Evolutionary conservation across 2,888 invertebrate species (phyloP), one percentile per base, ranked within the genome.

Genomic region (Megaustenia siamemsis): DNA sequence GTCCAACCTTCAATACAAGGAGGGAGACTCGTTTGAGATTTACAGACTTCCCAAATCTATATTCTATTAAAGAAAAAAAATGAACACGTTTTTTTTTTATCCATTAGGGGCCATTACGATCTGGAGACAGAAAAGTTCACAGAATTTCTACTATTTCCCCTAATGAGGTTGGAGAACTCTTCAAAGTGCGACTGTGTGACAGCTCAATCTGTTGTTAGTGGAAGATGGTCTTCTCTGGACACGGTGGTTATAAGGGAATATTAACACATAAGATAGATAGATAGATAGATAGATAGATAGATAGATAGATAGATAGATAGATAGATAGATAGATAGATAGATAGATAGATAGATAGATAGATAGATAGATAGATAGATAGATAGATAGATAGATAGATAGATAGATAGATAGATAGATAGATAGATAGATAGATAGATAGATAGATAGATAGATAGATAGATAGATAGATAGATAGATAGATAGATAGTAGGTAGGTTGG

Each of bases 311-410:
- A 79, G 66, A 60, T 15, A 28, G 66, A 66, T 4, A 66, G 53
- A 35, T 8, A 49, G 49, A 80, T 40, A 80, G 49, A 68, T n/a
- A 80, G 78, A 78, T 18, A 63, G 78, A 78, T 32, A 78, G 63
- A 63, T 21, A 78, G 78, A 78, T 8, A 63, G 63, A 78, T 35
- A 78, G 63, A 63, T 18, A 78, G 78, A 78, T 18, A 63, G 63
- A 78, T 24, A 60, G 63, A 53, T 8, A 49, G 76, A 49, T 1
- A 32, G 32, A 49, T 3, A 45, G 28, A 8, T 2, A 79, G 63
- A 24, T 10, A 24, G 32, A 28, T 1, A 66, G 66, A 15, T 3
- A 28, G 66, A 38, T 32, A 43, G 8, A 40, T 4, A 63, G 56
- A 56, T 18, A 15, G 56, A 56, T 5, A 56, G 56, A 56, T 4